phyloP scores from a whole-genome alignment of 2,888 invertebrate genomes.

The Drosophila falleni region DNA sequence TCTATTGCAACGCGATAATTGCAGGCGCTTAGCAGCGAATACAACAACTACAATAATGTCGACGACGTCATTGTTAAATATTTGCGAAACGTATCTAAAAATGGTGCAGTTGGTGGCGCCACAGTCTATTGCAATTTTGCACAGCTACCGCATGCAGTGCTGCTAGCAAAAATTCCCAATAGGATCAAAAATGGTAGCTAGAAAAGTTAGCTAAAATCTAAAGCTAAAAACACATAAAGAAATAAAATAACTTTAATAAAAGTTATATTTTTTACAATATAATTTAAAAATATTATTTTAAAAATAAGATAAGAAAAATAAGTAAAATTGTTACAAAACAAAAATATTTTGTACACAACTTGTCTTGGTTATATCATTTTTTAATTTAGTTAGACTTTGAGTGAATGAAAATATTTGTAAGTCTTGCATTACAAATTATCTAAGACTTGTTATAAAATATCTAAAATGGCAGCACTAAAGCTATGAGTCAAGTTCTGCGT shows the following conservation, averaged over 20 bases:
- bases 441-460: not conserved
- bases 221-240: not conserved
- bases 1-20: conserved; percentile 67
- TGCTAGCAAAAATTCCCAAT: not conserved
- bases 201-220: not conserved
- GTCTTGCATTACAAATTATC: no score
- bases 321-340: no score
- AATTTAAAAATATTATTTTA: no score
- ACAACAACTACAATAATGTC: not conserved
- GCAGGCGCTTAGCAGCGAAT: conserved; percentile 30
- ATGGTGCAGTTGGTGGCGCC: conserved; percentile 57
- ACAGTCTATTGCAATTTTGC: conserved; percentile 26
- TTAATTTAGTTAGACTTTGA: no score
- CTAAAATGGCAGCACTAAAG: not conserved
- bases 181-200: not conserved
- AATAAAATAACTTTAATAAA: no score
- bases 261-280: no score
- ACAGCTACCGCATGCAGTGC: not conserved
- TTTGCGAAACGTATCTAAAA: conserved; percentile 67
- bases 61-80: conserved; percentile 58
- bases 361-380: no score
- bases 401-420: no score
- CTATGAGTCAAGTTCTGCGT: conserved; percentile 1
- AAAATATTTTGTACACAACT: no score
- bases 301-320: no score